Evolutionary conservation across 2,888 invertebrate species (phyloP).

Genomic region (Agrochola lychnidis): DNA sequence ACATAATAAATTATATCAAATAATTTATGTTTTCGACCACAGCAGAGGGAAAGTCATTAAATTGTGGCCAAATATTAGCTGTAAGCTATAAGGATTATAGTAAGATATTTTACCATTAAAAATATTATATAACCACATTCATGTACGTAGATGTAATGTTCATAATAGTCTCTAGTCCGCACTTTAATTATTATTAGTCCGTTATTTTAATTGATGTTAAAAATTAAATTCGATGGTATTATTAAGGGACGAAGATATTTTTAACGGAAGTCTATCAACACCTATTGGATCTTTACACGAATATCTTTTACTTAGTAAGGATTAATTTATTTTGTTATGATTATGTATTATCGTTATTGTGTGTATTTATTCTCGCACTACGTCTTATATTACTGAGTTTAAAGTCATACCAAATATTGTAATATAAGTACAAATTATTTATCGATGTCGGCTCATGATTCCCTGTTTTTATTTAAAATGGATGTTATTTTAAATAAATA

Average conservation of each 20-base stretch:
- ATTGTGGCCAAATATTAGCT: constrained; percentile 70
- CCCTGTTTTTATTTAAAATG: constrained; percentile 61
- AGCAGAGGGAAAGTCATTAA: constrained; percentile 71
- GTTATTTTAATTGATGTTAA: constrained; percentile 41
- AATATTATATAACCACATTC: constrained; percentile 71
- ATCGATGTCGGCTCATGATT: constrained; percentile 60
- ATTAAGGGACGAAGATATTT: constrained; percentile 22
- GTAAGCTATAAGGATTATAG: constrained; percentile 49
- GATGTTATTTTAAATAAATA: constrained; percentile 69
- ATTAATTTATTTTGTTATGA: constrained; percentile 47
- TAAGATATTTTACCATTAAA: constrained; percentile 69
- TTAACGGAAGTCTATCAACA: constrained; percentile 13
- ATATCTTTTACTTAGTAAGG: constrained; percentile 27
- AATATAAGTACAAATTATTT: constrained; percentile 57
- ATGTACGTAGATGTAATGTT: constrained; percentile 69
- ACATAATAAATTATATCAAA: constrained; percentile 36
- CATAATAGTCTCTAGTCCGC: constrained; percentile 71
- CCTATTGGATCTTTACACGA: constrained; percentile 19
- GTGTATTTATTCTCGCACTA: constrained; percentile 33
- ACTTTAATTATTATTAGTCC: constrained; percentile 60
- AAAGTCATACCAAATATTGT: constrained; percentile 44
- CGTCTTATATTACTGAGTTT: constrained; percentile 38
- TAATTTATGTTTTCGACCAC: constrained; percentile 59
- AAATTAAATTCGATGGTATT: constrained; percentile 11
- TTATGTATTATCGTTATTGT: constrained; percentile 24